A percentile compares a stretch with the other conserved stretches of the same genome.
Conservation (phyloP, 2,113 vertebrate species). For the Microtus ochrogaster region DNA sequence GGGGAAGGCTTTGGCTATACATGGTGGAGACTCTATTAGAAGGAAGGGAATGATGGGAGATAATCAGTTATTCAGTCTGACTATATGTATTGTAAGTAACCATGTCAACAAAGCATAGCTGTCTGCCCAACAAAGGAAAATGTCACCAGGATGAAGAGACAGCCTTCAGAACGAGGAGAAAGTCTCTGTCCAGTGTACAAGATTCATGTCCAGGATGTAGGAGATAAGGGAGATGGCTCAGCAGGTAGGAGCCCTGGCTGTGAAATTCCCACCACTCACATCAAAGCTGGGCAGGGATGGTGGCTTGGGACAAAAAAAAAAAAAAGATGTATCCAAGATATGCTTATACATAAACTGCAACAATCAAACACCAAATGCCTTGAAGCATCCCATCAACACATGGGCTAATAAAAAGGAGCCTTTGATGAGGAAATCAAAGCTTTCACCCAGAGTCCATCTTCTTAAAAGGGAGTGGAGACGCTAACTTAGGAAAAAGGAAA, state of each 20-base stretch:
- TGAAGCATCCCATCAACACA: not conserved
- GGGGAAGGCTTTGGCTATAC: not conserved
- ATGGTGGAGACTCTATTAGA: not conserved
- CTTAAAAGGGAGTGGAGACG: not conserved
- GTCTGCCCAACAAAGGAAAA: not conserved
- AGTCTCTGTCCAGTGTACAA: not conserved
- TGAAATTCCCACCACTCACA: not conserved
- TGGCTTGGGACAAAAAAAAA: not conserved
- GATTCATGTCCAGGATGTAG: not conserved
- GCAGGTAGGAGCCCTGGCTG: not conserved
- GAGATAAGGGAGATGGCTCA: not conserved
- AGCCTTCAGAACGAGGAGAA: not conserved
- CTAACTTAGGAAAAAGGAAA: constrained; percentile 19
- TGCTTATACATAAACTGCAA: no score
- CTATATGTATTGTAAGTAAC: not conserved
- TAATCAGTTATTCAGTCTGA: not conserved
- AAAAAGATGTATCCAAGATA: not conserved
- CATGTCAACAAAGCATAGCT: not conserved
- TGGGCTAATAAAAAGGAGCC: not conserved
- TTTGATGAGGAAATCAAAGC: not conserved
- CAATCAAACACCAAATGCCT: not conserved
- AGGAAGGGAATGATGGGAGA: not conserved
- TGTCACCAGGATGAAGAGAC: not conserved
- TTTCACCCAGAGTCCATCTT: not conserved
- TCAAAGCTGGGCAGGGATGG: not conserved